Evolutionary conservation across 2,113 vertebrate genomes (phyloP).

Genomic region (Oryzias javanicus): DNA sequence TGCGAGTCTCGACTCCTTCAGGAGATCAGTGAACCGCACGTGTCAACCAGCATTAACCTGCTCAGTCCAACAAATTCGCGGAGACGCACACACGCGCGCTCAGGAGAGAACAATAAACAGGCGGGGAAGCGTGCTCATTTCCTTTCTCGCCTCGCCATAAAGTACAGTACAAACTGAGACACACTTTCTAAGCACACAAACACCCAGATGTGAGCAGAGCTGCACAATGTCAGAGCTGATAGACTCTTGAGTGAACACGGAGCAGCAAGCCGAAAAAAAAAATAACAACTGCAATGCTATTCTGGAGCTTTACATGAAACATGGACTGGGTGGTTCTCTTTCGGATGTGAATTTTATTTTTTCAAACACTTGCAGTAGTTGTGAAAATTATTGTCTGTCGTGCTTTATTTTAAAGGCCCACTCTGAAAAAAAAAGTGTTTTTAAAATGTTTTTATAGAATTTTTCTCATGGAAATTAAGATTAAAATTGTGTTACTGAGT

Average conservation of each 20-base stretch:
- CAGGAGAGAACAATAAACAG: slow-evolving; percentile 32
- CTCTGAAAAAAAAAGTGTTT: no score
- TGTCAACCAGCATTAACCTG: slow-evolving; percentile 76
- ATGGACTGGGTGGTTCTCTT: not conserved
- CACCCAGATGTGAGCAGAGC: slow-evolving; percentile 16
- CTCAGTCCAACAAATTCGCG: slow-evolving; percentile 59
- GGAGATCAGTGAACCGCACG: slow-evolving; percentile 72
- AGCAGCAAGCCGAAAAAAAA: slow-evolving; percentile 31
- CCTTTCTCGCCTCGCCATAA: slow-evolving; percentile 29
- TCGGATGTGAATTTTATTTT: not conserved
- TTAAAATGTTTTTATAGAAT: no score
- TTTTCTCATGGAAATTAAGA: no score
- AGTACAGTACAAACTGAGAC: slow-evolving; percentile 19
- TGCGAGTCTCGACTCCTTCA: slow-evolving; percentile 68
- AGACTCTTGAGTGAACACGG: slow-evolving; percentile 24
- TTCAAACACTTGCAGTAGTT: not conserved
- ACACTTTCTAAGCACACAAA: slow-evolving; percentile 33
- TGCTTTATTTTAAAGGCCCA: not conserved
- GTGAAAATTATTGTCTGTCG: not conserved
- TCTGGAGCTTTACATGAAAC: slow-evolving; percentile 35
- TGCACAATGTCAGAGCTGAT: slow-evolving; percentile 21
- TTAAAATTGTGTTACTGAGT: no score
- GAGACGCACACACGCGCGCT: slow-evolving; percentile 39
- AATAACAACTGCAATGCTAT: slow-evolving; percentile 27
- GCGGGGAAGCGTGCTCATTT: slow-evolving; percentile 35